phyloP scores from a whole-genome alignment of 2,888 invertebrate genomes.

The Eupeodes latifasciatus region DNA sequence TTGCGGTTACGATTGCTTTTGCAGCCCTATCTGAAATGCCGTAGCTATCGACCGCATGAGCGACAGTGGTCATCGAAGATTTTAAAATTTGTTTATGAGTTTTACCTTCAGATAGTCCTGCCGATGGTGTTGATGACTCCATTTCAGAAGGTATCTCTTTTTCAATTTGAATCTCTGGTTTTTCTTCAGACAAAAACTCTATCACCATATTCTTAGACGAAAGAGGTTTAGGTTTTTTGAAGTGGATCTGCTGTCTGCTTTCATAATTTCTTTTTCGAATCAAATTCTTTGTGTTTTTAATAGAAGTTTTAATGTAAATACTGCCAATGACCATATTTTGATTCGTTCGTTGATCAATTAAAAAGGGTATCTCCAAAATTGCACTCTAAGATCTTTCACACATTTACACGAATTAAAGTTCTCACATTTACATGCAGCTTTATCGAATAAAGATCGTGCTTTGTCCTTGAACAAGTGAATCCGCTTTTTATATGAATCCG shows the following conservation, averaged over 20 bases:
- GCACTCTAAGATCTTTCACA: too few relatives aligned
- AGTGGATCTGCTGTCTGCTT: too few relatives aligned
- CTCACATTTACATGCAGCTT: too few relatives aligned
- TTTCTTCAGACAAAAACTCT: neutral
- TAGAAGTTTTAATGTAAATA: too few relatives aligned
- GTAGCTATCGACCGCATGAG: too few relatives aligned
- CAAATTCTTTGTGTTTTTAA: too few relatives aligned
- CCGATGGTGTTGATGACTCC: neutral
- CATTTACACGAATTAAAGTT: too few relatives aligned
- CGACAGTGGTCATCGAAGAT: neutral
- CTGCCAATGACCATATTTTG: too few relatives aligned
- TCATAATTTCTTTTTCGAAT: too few relatives aligned
- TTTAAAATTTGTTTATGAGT: neutral
- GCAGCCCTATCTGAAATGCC: too few relatives aligned
- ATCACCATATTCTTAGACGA: neutral
- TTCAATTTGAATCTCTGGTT: neutral
- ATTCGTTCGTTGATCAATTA: neutral
- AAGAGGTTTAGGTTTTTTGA: neutral
- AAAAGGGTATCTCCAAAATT: neutral
- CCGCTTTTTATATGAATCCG: neutral
- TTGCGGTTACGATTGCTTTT: too few relatives aligned
- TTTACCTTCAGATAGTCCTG: neutral
- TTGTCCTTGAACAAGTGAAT: too few relatives aligned
- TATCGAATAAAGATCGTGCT: neutral
- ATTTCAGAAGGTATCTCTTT: neutral